These are phyloP conservation scores for Drosophila seguyi DNA, from an alignment of 1,140 invertebrate genomes.

Conservation along the genomic window DNA sequence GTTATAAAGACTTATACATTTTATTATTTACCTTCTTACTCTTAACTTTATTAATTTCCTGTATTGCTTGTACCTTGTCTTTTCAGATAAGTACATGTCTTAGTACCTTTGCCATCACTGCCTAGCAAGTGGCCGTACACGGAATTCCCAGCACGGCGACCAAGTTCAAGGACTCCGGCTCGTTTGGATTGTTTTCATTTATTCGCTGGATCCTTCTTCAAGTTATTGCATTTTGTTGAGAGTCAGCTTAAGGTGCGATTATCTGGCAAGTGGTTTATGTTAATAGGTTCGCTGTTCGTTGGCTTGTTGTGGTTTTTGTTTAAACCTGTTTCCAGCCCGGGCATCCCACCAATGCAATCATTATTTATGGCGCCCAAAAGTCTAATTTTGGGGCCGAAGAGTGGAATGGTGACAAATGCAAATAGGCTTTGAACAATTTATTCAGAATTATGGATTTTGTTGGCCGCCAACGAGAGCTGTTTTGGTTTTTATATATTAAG, in stretches of 20 bases:
- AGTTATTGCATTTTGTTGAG: constrained; percentile 25
- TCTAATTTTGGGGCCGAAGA: constrained; percentile 26
- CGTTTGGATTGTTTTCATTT: constrained; percentile 25
- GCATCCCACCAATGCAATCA: constrained; percentile 45
- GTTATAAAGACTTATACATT: neutral
- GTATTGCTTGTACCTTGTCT: neutral
- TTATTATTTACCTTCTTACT: neutral
- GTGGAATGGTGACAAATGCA: constrained; percentile 15
- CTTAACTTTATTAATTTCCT: neutral
- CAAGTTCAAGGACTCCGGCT: constrained; percentile 54
- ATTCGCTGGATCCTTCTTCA: constrained; percentile 12
- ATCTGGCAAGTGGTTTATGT: constrained; percentile 64
- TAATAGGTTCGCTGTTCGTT: constrained; percentile 47
- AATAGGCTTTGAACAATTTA: constrained; percentile 45
- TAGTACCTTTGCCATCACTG: constrained; percentile 13
- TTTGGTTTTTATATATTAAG: constrained; percentile 5
- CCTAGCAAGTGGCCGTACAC: constrained; percentile 5
- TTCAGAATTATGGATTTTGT: constrained; percentile 44
- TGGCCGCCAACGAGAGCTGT: neutral
- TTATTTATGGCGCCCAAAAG: constrained; percentile 48
- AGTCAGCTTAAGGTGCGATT: constrained; percentile 54
- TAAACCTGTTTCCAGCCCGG: constrained; percentile 9
- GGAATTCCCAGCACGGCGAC: constrained; percentile 20
- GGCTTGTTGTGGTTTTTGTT: constrained; percentile 23
- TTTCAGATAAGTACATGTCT: neutral